Conservation (phyloP, 2,888 invertebrate species). For the Plagiodera versicolora region DNA sequence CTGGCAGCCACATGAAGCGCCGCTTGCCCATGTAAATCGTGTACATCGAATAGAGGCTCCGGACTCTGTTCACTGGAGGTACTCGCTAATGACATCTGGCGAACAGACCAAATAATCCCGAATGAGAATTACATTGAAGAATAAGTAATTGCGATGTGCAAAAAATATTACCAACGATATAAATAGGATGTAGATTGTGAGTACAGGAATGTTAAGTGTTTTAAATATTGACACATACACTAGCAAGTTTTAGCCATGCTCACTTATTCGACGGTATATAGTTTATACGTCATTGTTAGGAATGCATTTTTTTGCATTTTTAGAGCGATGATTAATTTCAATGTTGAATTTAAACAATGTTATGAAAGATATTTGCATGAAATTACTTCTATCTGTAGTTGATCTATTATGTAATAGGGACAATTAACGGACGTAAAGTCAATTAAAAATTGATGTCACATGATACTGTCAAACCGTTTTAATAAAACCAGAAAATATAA, state of each 20-base stretch:
- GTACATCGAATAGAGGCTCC: conserved; percentile 60
- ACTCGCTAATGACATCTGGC: conserved; percentile 52
- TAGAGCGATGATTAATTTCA: background rate
- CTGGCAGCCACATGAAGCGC: conserved; percentile 84
- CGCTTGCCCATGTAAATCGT: conserved; percentile 81
- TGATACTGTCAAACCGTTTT: background rate
- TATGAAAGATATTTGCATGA: background rate
- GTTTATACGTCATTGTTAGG: background rate
- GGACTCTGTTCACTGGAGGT: conserved; percentile 52
- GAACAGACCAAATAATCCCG: conserved; percentile 17
- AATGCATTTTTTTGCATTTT: background rate
- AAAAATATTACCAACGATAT: conserved; percentile 5
- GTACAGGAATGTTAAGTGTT: background rate
- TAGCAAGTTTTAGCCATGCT: too few species aligned
- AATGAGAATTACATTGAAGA: background rate
- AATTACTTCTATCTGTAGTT: background rate
- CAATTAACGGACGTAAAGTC: background rate
- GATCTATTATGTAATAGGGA: background rate
- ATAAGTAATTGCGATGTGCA: conserved; percentile 5
- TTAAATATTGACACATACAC: conserved; percentile 24
- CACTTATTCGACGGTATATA: background rate
- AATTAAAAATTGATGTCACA: background rate
- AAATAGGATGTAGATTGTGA: conserved; percentile 1
- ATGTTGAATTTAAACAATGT: background rate
- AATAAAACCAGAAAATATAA: too few species aligned